Evolutionary conservation across 2,797 vertebrate species (phyloP), one percentile per base, ranked within the genome.

Genomic region (Thalassophryne amazonica): DNA sequence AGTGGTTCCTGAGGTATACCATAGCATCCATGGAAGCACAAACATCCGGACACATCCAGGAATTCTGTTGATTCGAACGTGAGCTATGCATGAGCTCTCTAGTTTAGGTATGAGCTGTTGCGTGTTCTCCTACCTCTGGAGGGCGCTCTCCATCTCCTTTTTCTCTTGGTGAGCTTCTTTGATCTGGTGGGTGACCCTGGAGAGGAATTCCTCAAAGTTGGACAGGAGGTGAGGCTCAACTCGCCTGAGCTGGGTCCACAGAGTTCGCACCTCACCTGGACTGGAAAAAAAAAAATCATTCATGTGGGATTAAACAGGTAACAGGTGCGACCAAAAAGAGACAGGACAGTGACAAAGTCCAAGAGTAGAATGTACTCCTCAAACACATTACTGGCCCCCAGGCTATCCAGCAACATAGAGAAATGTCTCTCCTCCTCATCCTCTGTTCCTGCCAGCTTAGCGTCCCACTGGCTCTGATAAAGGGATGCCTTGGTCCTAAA

Each of bases 131-230:
- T 57, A 97, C 95, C 88, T 96, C 73, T 87, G 91, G 4, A 99
- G 84, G 40, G 90, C 87, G 0, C 75, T 86, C 76, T 98, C 95
- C 90, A 97, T 92, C 35, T 95, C 90, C 0, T 80, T 91, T 76
- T 90, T 96, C 58, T 99, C 94, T 59, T 94, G 85, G 4, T 93
- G 90, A 27, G 93, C 95, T 38, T 93, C 92, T 45, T 92, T 95
- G 35, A 98, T 93, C 80, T 94, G 94, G 12, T 84, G 86, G 24
- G 93, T 94, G 62, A 96, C 89, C 39, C 91, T 86, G 36, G 89
- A 62, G 62, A 99, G 78, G 59, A 98, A 91, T 37, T 95, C 93
- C 79, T 98, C 95, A 27, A 98, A 98, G 79, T 69, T 92, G 47
- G 91, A 88, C 62, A 97, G 83, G 11, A 98, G 88, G 49, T 92